A percentile compares a stretch with the other conserved stretches of the same genome.
Evolutionary conservation across 2,797 vertebrate genomes (phyloP).

Genomic region (Microctenopoma stevenorrisi): DNA sequence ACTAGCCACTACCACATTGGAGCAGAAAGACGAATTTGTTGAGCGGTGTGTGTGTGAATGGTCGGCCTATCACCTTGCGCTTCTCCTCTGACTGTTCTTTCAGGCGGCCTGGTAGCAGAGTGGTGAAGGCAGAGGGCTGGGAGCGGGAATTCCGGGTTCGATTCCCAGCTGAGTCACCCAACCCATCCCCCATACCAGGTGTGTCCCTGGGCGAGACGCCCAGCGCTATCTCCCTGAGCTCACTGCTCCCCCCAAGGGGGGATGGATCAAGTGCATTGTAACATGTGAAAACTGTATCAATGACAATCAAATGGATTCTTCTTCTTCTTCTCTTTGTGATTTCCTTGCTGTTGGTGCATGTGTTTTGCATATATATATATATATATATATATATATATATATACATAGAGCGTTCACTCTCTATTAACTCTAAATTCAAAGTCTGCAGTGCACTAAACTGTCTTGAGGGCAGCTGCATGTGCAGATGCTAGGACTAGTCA

Average conservation of each 20-base stretch:
- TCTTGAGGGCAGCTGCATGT: conserved; percentile 42
- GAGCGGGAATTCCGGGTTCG: too few relatives aligned
- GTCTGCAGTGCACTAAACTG: conserved; percentile 32
- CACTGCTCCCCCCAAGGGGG: too few relatives aligned
- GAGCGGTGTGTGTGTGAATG: background rate
- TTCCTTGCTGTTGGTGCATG: conserved; percentile 20
- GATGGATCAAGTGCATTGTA: too few relatives aligned
- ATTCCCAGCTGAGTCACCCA: too few relatives aligned
- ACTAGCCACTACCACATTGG: background rate
- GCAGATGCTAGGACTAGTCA: conserved; percentile 52
- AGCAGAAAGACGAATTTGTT: conserved; percentile 8
- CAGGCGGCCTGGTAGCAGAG: too few relatives aligned
- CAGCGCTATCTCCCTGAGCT: too few relatives aligned
- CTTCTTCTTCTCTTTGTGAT: conserved; percentile 12
- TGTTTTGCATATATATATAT: conserved; percentile 11
- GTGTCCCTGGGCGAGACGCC: too few relatives aligned
- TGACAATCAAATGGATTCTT: too few relatives aligned
- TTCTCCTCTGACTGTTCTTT: conserved; percentile 18
- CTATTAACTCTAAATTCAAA: conserved; percentile 28
- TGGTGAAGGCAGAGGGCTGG: too few relatives aligned
- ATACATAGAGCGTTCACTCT: conserved; percentile 17
- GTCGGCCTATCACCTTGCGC: conserved; percentile 3
- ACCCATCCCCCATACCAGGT: too few relatives aligned
- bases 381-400: too few relatives aligned
- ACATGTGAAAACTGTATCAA: too few relatives aligned